phyloP scores from a whole-genome alignment of 2,113 vertebrate species.

The Pao palembangensis region DNA sequence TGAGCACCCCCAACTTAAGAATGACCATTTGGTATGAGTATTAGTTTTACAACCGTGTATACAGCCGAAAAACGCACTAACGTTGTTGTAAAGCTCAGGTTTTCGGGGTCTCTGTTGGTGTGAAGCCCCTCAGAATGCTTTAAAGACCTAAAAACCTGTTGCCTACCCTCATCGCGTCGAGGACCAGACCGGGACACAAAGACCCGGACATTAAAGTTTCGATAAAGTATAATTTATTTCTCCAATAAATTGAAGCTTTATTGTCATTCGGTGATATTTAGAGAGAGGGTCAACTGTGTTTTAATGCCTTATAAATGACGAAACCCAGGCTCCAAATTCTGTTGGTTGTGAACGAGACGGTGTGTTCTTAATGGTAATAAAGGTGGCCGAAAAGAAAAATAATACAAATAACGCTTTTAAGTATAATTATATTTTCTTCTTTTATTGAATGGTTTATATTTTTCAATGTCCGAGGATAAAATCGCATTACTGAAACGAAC shows the following conservation, averaged over 20 bases:
- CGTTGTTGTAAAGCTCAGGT: too few relatives aligned
- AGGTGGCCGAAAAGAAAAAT: neutral
- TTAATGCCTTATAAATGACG: too few relatives aligned
- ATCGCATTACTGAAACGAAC: neutral
- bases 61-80: too few relatives aligned
- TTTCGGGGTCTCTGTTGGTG: too few relatives aligned
- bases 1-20: constrained; percentile 52
- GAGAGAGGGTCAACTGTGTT: too few relatives aligned
- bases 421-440: neutral
- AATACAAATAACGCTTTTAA: neutral
- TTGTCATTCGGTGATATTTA: neutral
- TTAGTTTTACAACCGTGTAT: constrained; percentile 30
- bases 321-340: neutral
- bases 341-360: neutral
- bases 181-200: constrained; percentile 52
- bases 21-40: constrained; percentile 24
- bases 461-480: fast-evolving
- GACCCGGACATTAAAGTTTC: constrained; percentile 46
- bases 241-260: neutral
- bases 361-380: neutral
- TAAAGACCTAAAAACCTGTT: constrained; percentile 63
- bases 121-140: constrained; percentile 29
- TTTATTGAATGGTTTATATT: neutral
- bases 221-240: neutral
- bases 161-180: constrained; percentile 43